Evolutionary conservation across 2,113 vertebrate species (phyloP).

Genomic region (Halcyon malimbica): DNA sequence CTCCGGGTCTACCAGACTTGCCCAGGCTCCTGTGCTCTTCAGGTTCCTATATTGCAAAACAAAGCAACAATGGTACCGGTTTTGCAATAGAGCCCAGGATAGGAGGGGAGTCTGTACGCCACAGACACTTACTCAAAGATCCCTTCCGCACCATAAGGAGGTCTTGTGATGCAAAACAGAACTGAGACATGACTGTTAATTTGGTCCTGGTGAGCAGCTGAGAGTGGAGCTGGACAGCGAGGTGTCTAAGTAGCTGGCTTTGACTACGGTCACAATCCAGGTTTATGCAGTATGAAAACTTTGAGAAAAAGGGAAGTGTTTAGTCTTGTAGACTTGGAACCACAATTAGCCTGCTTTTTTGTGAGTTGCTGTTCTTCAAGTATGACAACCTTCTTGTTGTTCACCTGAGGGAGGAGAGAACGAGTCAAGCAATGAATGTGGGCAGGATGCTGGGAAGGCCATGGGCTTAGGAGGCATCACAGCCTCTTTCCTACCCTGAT

Average conservation of each 20-base stretch:
- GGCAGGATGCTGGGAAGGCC: background rate
- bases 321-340: background rate
- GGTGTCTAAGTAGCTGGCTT: background rate
- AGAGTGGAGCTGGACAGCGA: background rate
- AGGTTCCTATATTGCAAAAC: too few species aligned
- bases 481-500: background rate
- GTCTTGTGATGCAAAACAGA: background rate
- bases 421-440: background rate
- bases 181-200: background rate
- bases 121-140: background rate
- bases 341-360: background rate
- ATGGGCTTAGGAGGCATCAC: background rate
- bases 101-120: too few species aligned
- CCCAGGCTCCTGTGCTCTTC: too few species aligned
- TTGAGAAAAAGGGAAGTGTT: background rate
- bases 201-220: background rate
- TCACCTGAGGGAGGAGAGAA: background rate
- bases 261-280: fast-evolving
- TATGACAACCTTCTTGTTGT: background rate
- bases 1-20: too few species aligned
- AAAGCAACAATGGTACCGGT: too few species aligned
- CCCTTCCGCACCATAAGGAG: background rate
- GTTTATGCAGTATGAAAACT: background rate
- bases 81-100: too few species aligned
- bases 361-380: background rate